phyloP scores from a whole-genome alignment of 2,888 invertebrate species.

The Perizoma affinitatum region DNA sequence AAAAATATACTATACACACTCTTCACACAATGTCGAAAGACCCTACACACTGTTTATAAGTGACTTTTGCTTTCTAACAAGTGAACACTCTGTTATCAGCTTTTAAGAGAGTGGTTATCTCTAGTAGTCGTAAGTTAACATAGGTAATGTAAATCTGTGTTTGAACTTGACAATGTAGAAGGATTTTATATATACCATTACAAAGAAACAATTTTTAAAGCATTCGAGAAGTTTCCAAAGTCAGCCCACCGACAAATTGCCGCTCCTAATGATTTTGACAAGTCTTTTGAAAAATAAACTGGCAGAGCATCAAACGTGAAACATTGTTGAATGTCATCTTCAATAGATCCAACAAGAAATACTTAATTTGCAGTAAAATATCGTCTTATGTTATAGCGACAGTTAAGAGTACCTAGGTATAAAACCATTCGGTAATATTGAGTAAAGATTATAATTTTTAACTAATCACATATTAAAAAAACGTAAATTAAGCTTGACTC shows the following conservation, averaged over 20 bases:
- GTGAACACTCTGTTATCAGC: constrained; percentile 20
- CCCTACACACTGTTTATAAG: too few species aligned
- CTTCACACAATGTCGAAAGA: too few species aligned
- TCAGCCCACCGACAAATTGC: constrained; percentile 38
- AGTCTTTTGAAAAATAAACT: constrained; percentile 29
- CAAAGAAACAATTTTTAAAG: neutral
- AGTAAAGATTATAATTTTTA: too few species aligned
- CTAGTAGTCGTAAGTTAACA: constrained; percentile 22
- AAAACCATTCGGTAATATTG: too few species aligned
- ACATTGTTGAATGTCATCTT: constrained; percentile 14
- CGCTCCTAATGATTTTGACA: constrained; percentile 26
- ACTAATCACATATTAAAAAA: too few species aligned
- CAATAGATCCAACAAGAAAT: constrained; percentile 21
- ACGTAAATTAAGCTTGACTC: too few species aligned
- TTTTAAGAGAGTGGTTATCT: constrained; percentile 27
- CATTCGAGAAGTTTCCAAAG: constrained; percentile 18
- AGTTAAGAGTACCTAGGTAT: too few species aligned
- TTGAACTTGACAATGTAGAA: constrained; percentile 16
- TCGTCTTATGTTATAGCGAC: too few species aligned
- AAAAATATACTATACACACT: too few species aligned
- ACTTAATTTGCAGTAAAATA: constrained; percentile 13
- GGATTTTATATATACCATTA: neutral
- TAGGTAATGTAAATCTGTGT: constrained; percentile 13
- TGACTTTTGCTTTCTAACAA: constrained; percentile 1
- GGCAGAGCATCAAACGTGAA: constrained; percentile 35